Evolutionary conservation across 2,888 invertebrate genomes (phyloP).

Genomic region (Melangyna quadrimaculata): DNA sequence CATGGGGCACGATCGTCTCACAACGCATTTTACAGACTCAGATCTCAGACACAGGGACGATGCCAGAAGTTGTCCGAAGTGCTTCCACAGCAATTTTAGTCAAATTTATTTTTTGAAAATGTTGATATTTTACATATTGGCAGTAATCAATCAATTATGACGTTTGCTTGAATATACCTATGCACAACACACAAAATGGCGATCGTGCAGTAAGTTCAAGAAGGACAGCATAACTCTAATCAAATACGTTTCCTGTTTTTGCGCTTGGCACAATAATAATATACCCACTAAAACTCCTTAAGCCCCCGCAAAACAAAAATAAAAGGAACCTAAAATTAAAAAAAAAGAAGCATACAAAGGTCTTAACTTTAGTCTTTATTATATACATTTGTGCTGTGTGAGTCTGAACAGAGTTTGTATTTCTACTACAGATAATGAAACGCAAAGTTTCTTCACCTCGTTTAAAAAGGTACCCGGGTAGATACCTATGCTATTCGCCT

Average conservation of each 20-base stretch:
- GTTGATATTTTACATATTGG: constrained; percentile 30
- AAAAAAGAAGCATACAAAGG: constrained; percentile 42
- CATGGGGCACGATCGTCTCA: background rate
- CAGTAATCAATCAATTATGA: constrained; percentile 50
- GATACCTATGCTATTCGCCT: constrained; percentile 1
- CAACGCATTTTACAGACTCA: background rate
- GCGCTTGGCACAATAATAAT: background rate
- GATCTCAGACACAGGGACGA: background rate
- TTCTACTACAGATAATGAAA: constrained; percentile 66
- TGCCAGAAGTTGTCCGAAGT: constrained; percentile 42
- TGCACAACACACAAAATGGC: background rate
- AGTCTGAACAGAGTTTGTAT: constrained; percentile 17
- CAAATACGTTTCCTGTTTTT: constrained; percentile 43
- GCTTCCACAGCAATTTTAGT: constrained; percentile 39
- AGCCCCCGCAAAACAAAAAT: constrained; percentile 6
- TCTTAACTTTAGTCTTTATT: constrained; percentile 31
- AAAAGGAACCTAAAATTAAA: background rate
- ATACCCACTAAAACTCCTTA: background rate
- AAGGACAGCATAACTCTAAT: background rate
- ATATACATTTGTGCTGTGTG: background rate
- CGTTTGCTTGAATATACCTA: background rate
- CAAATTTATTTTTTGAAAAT: constrained; percentile 36
- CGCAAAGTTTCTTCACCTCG: constrained; percentile 64
- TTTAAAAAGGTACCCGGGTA: too few species aligned
- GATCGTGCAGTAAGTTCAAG: background rate